Conservation (phyloP, 2,113 vertebrate genomes). For the Antigone vipio region DNA sequence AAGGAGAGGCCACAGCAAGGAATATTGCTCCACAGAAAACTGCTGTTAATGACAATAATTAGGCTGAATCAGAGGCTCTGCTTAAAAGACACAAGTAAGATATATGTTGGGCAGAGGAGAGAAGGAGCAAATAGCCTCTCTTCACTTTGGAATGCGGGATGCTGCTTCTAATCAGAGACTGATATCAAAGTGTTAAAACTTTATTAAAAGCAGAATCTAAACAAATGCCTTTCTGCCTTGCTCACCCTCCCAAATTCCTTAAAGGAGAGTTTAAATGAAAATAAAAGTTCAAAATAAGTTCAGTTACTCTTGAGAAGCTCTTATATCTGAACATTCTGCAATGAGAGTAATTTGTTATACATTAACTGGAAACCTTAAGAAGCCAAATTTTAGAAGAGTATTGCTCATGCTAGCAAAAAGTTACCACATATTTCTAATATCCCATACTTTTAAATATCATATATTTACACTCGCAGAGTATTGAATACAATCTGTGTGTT, state of each 20-base stretch:
- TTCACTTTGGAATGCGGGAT: not conserved
- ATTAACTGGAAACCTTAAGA: conserved; percentile 61
- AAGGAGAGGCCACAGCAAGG: not conserved
- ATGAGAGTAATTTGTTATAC: conserved; percentile 35
- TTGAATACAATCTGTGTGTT: not conserved
- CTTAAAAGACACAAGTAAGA: not conserved
- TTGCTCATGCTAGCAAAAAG: not conserved
- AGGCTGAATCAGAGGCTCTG: not conserved
- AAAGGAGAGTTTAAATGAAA: conserved; percentile 70
- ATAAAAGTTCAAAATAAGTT: conserved; percentile 78
- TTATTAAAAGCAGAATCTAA: conserved; percentile 69
- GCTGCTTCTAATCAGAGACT: conserved; percentile 5
- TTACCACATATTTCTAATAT: not conserved
- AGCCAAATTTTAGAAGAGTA: conserved; percentile 22
- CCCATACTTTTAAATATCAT: not conserved
- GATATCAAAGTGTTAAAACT: conserved; percentile 64
- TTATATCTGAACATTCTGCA: conserved; percentile 29
- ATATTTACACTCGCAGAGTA: not conserved
- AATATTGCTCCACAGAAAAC: not conserved
- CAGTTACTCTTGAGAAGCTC: conserved; percentile 64
- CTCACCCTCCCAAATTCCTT: conserved; percentile 70
- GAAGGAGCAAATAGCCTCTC: not conserved
- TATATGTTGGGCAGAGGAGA: not conserved
- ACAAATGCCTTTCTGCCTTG: conserved; percentile 55
- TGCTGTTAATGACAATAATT: conserved; percentile 26